These are phyloP conservation scores for Grapholita molesta DNA, from an alignment of 1,140 invertebrate species.

Conservation along the genomic window DNA sequence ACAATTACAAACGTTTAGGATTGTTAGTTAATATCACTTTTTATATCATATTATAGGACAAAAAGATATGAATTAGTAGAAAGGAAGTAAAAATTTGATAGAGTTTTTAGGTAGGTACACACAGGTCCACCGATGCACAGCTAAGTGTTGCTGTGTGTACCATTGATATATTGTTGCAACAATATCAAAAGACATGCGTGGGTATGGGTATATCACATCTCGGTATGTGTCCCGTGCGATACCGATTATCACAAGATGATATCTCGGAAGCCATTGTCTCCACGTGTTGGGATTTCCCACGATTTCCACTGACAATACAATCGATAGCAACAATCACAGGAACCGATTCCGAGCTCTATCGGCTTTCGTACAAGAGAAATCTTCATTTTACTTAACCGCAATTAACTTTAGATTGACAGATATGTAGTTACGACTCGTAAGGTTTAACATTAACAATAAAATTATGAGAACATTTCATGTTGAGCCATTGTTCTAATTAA, in stretches of 20 bases:
- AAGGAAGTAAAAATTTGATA: too few relatives aligned
- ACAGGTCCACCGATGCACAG: too few relatives aligned
- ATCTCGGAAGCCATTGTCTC: slow-evolving; percentile 28
- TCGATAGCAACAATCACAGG: slow-evolving; percentile 31
- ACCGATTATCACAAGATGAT: slow-evolving; percentile 14
- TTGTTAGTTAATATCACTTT: too few relatives aligned
- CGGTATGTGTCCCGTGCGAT: slow-evolving; percentile 11
- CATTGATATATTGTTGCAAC: neutral
- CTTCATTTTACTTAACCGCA: neutral
- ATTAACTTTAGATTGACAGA: slow-evolving; percentile 22
- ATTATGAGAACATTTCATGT: slow-evolving; percentile 31
- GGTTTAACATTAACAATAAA: slow-evolving; percentile 18
- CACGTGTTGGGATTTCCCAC: slow-evolving; percentile 35
- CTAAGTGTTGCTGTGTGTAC: too few relatives aligned
- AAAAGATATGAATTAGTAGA: too few relatives aligned
- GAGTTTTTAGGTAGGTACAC: too few relatives aligned
- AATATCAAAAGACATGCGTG: neutral
- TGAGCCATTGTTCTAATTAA: neutral
- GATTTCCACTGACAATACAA: slow-evolving; percentile 43
- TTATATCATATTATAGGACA: too few relatives aligned
- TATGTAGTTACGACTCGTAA: slow-evolving; percentile 9
- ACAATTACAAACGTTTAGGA: too few relatives aligned
- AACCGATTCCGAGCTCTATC: slow-evolving; percentile 16
- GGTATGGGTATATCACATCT: neutral
- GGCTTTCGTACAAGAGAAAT: slow-evolving; percentile 17